These are phyloP conservation scores for Zhuqinia jingwanae DNA, from an alignment of 2,888 invertebrate species.

Conservation along the genomic window DNA sequence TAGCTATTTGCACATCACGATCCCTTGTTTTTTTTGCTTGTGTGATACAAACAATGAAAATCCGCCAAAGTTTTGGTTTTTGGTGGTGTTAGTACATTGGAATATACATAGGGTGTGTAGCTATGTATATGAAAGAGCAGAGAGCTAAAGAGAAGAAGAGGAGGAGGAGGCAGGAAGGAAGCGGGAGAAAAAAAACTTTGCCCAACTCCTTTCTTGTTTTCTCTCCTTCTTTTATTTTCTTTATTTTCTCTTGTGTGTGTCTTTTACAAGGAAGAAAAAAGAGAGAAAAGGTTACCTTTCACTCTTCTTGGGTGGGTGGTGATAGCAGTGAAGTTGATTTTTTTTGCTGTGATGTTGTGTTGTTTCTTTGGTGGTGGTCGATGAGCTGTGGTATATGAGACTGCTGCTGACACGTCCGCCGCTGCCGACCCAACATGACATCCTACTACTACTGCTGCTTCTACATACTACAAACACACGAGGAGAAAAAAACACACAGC, in stretches of 20 bases:
- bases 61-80: conserved; percentile 30
- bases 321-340: conserved; percentile 45
- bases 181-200: conserved; percentile 64
- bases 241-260: conserved; percentile 12
- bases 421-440: too few species aligned
- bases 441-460: too few species aligned
- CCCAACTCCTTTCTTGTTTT: conserved; percentile 48
- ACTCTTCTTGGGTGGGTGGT: conserved; percentile 55
- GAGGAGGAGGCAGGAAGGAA: conserved; percentile 48
- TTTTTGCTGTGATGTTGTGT: conserved; percentile 44
- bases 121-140: not conserved
- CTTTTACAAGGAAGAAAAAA: conserved; percentile 51
- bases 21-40: conserved; percentile 58
- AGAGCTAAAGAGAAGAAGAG: conserved; percentile 25
- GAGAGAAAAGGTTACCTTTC: conserved; percentile 52
- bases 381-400: conserved; percentile 38
- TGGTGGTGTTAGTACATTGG: not conserved
- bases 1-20: conserved; percentile 66
- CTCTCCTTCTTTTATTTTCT: conserved; percentile 2
- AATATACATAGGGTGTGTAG: not conserved
- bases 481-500: conserved; percentile 31
- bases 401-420: conserved; percentile 63
- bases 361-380: not conserved
- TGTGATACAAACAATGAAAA: conserved; percentile 66
- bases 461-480: too few species aligned